Conservation (phyloP, 2,113 vertebrate genomes). For the Pungitius pungitius region DNA sequence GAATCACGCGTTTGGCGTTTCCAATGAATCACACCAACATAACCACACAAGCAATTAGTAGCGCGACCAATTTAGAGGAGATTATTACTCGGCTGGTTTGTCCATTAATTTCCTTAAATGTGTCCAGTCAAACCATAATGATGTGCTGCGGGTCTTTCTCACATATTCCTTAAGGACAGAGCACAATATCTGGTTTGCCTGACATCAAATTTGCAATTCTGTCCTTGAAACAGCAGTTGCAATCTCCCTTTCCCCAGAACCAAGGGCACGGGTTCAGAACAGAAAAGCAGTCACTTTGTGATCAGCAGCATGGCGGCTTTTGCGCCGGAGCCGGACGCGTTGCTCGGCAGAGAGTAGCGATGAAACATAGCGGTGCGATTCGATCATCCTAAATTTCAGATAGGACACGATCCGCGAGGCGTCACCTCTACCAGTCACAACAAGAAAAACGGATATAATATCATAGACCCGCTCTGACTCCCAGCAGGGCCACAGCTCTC, state of each 20-base stretch:
- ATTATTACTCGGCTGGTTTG: constrained; percentile 53
- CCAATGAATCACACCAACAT: constrained; percentile 62
- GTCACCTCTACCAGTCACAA: too few relatives aligned
- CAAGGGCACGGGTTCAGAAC: neutral
- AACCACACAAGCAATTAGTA: constrained; percentile 64
- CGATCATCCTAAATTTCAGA: constrained; percentile 3
- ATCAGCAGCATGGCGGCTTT: constrained; percentile 8
- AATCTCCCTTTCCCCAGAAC: neutral
- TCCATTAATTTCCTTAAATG: constrained; percentile 44
- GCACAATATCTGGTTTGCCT: constrained; percentile 1
- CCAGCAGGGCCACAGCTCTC: neutral
- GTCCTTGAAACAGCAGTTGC: neutral
- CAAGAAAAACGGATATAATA: too few relatives aligned
- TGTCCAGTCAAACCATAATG: neutral
- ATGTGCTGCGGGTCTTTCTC: neutral
- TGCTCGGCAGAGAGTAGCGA: constrained; percentile 9
- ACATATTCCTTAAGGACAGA: neutral
- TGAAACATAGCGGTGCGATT: constrained; percentile 7
- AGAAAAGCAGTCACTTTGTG: constrained; percentile 14
- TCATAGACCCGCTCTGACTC: neutral
- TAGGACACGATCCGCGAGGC: too few relatives aligned
- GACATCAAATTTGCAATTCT: neutral
- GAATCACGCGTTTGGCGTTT: constrained; percentile 2
- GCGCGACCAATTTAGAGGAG: constrained; percentile 62
- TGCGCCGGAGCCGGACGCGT: constrained; percentile 7